Percentiles rank a stretch among this genome's conserved stretches.
phyloP scores from a whole-genome alignment of 2,888 invertebrate genomes.

The Alloplasta piceator region DNA sequence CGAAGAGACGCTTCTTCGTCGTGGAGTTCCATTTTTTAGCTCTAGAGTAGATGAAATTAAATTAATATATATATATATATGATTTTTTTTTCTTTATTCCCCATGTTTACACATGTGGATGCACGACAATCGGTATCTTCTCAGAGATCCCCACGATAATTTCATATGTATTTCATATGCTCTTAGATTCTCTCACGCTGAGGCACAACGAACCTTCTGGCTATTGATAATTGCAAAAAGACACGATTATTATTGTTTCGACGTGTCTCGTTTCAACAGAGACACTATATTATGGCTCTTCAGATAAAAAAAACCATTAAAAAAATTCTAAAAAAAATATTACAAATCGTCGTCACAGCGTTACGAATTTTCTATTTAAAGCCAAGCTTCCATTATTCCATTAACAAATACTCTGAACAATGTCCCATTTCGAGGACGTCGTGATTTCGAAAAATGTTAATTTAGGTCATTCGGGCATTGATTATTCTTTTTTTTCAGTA shows the following conservation, averaged over 20 bases:
- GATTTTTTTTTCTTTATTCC: not conserved
- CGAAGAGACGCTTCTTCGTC: slow-evolving; percentile 66
- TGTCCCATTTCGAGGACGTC: too few relatives aligned
- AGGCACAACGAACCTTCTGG: slow-evolving; percentile 33
- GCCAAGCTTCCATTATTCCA: too few relatives aligned
- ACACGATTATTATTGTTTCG: slow-evolving; percentile 29
- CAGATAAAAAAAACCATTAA: not conserved
- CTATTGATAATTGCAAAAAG: slow-evolving; percentile 47
- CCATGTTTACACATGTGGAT: slow-evolving; percentile 28
- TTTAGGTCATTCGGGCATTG: too few relatives aligned
- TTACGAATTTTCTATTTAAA: too few relatives aligned
- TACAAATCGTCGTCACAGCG: not conserved
- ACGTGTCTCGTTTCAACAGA: not conserved
- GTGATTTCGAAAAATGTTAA: too few relatives aligned
- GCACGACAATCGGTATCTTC: slow-evolving; percentile 21
- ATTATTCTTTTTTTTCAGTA: too few relatives aligned
- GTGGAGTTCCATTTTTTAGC: slow-evolving; percentile 29
- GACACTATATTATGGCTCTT: not conserved
- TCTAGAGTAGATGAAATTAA: not conserved
- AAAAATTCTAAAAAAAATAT: not conserved
- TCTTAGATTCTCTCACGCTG: slow-evolving; percentile 41
- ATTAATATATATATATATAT: slow-evolving; percentile 7
- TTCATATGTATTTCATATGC: slow-evolving; percentile 36
- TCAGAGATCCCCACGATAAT: slow-evolving; percentile 47
- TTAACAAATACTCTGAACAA: too few relatives aligned